A percentile compares a stretch with the other conserved stretches of the same genome.
phyloP scores from a whole-genome alignment of 2,113 vertebrate species.

The Regulus satrapa region DNA sequence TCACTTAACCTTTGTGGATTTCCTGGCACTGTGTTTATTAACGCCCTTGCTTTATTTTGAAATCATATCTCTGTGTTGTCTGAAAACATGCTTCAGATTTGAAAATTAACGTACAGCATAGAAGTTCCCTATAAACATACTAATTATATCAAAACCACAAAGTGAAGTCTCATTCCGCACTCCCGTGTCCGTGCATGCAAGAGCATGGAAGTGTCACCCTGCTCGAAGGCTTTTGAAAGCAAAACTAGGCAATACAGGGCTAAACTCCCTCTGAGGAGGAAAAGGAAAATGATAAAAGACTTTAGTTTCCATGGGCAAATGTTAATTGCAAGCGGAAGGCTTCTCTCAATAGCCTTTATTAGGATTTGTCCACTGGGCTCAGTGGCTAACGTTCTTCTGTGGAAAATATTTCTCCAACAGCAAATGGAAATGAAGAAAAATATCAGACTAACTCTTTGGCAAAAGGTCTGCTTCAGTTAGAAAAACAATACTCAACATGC shows the following conservation, averaged over 20 bases:
- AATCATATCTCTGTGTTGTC: neutral
- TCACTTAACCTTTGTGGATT: conserved; percentile 43
- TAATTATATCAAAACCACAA: neutral
- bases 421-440: conserved; percentile 3
- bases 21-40: conserved; percentile 35
- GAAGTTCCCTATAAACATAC: neutral
- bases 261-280: neutral
- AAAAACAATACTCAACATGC: neutral
- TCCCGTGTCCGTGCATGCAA: fast-evolving
- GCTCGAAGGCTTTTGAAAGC: neutral
- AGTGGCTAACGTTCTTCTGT: neutral
- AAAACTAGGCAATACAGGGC: neutral
- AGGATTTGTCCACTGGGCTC: neutral
- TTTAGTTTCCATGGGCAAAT: neutral
- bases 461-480: neutral
- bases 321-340: neutral
- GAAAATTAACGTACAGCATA: neutral
- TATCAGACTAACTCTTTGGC: neutral
- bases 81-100: neutral
- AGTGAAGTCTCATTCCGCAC: neutral
- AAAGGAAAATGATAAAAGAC: neutral
- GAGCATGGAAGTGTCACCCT: neutral
- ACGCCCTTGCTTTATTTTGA: conserved; percentile 10
- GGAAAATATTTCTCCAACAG: conserved; percentile 34
- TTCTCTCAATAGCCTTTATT: neutral